Base-by-base conservation (phyloP, 2,113 vertebrate species). In the Gnathonemus longibarbis region DNA sequence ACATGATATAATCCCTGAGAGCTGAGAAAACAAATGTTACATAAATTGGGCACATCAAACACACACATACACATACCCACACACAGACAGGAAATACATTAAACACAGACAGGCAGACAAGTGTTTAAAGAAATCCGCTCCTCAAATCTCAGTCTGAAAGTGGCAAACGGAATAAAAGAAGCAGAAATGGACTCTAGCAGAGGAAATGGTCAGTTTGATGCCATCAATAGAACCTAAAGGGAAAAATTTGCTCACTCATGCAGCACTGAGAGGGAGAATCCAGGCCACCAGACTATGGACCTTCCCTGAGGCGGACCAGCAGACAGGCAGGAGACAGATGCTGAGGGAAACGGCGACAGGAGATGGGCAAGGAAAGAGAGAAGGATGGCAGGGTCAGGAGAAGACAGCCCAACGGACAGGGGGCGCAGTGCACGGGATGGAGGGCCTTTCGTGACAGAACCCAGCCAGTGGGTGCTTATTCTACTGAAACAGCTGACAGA, bases 231-330 rank as follows among this genome's bases (percentile, higher is more conserved):
- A 91, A 88, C 89, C 89, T 85, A 90, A 90, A 74, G 70, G 46
- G 86, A 27, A 90, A 88, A 83, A 90, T 89, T 87, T 84, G 93
- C 88, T 89, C 91, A 31, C 31, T 93, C 95, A 95, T 96, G 95
- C 95, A 94, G 92, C 48, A 42, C 42, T 88, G 87, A 91, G 88
- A 92, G 92, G 92, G 94, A 92, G 94, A 84, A 92, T 90, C 0
- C 62, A 77, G 90, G 92, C 52, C 19, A 90, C 90, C 80, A 88
- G 91, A 53, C 90, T 91, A 88, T 66, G 88, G 48, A 66, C 89
- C 87, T 56, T 31, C 42, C 83, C 84, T 48, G 35, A 94, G 88
- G 87, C 52, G 10, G 89, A 92, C 62, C n/a, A 0, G 3, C 88
- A 87, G 52, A 92, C 93, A 90, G 46, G 46, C 46, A 49, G 42